Evolutionary conservation across 2,113 vertebrate genomes (phyloP), one percentile per base, ranked within the genome.

Genomic region (Lepisosteus oculatus): DNA sequence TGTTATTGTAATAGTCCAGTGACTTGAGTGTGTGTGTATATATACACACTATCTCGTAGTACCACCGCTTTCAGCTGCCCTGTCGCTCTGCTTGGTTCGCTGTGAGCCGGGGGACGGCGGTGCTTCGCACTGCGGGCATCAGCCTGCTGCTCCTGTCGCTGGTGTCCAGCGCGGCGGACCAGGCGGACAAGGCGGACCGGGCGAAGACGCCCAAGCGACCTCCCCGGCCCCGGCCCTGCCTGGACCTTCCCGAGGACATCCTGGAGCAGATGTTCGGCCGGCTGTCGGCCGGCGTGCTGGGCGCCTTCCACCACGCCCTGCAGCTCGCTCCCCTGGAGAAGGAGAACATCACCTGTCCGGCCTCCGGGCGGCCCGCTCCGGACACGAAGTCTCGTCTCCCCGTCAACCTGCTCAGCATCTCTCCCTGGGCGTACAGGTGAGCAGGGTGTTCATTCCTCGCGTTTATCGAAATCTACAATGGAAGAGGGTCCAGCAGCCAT

Each of bases 361-460:
- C 84, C 68, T 82, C 85, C 8, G 70, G 74, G 0, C 86, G 90
- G 61, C 8, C 86, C 7, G 68, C 59, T 14, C 42, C 54, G 6
- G 90, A 88, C 74, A 90, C 83, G 70, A 90, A 86, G 77, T 85
- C 85, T 70, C 92, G 88, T 41, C 88, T 92, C 14, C 95, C 96
- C 55, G 90, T 95, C 77, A 94, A 97, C 85, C 85, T 97, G 81
- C 94, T 92, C 81, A 97, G 96, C 87, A 83, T 96, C 56, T 95
- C 96, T 54, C 96, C 96, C 1, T 97, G 96, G 96, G 93, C 94
- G 6, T 97, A 98, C 93, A 95, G 96, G 96, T 97, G 88, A 90
- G 71, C 6, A 3, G 29, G 29, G 29, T 29, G 29, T 29, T 29
- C 29, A 29, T 1, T 29, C 29, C 29, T 29, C 29, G 29, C 29